Conservation (phyloP, 2,113 vertebrate genomes). For the Syrmaticus mikado region DNA sequence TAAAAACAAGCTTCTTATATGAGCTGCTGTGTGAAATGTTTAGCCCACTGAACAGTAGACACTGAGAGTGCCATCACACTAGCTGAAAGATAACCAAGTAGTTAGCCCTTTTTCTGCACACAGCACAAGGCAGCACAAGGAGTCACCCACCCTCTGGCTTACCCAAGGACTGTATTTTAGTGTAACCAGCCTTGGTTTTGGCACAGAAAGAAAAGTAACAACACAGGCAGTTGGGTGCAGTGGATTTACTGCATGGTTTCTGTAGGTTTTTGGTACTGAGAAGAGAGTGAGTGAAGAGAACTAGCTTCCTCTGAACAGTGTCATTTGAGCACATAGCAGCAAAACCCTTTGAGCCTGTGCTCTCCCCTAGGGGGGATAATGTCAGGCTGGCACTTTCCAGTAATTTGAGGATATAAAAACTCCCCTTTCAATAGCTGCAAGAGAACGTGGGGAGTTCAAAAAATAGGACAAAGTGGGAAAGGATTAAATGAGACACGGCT, state of each 20-base stretch:
- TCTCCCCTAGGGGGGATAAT: background rate
- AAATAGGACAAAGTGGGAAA: background rate
- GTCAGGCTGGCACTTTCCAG: background rate
- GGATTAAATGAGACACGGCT: background rate
- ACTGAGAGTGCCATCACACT: background rate
- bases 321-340: background rate
- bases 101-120: background rate
- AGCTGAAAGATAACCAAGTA: background rate
- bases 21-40: background rate
- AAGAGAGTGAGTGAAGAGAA: background rate
- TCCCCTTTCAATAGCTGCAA: background rate
- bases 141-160: background rate
- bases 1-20: background rate
- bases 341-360: background rate
- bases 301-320: background rate
- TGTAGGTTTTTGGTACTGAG: fast-evolving
- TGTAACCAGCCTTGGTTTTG: background rate
- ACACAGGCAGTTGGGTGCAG: background rate
- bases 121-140: background rate
- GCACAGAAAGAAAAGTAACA: background rate
- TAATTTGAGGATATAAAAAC: background rate
- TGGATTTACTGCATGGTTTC: background rate
- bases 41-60: background rate
- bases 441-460: background rate
- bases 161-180: background rate